Evolutionary conservation across 2,888 invertebrate species (phyloP).

Genomic region (Nephrotoma guestfalica): DNA sequence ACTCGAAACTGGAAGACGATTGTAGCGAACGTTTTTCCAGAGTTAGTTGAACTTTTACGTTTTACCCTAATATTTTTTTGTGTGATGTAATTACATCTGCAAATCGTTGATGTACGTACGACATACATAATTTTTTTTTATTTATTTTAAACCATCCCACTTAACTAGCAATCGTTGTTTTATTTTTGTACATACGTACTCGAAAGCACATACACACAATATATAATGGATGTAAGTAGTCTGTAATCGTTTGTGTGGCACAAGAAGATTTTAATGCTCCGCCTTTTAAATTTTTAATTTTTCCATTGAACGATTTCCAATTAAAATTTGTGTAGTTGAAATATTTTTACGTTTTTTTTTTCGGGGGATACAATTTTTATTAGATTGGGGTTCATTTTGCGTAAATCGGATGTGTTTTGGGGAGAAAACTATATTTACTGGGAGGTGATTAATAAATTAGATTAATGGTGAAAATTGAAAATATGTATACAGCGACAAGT

Average conservation of each 20-base stretch:
- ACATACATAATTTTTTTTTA: background rate
- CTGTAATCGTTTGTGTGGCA: background rate
- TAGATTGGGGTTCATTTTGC: background rate
- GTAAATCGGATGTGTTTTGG: background rate
- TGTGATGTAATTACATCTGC: background rate
- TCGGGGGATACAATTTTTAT: background rate
- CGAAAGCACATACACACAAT: background rate
- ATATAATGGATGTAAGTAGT: background rate
- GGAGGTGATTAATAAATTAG: background rate
- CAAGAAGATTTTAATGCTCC: background rate
- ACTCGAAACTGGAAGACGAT: background rate
- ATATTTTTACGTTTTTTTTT: background rate
- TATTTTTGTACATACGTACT: background rate
- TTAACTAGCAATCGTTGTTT: background rate
- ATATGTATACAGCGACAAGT: too few species aligned
- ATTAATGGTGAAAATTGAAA: background rate
- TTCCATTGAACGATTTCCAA: background rate
- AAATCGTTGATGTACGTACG: background rate
- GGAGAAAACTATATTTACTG: background rate
- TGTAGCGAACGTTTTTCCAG: background rate
- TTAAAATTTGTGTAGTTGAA: background rate
- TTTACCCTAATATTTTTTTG: background rate
- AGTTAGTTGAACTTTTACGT: background rate
- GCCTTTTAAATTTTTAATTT: background rate
- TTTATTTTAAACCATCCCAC: background rate